phyloP scores from a whole-genome alignment of 2,113 vertebrate genomes.

The Melanocharis versteri region DNA sequence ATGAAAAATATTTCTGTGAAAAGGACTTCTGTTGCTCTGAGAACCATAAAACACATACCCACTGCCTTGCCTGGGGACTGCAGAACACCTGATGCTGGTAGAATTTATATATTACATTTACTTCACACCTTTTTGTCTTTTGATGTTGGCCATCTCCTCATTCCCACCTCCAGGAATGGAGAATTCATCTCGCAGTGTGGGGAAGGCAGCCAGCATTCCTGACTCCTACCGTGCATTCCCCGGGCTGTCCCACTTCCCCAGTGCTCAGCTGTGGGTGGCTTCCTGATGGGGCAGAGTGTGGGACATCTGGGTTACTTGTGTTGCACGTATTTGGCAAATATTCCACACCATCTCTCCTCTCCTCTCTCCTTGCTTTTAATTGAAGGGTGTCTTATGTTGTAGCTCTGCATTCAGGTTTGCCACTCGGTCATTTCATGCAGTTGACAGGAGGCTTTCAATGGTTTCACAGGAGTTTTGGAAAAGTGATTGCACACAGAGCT shows the following conservation, averaged over 20 bases:
- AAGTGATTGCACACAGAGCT: not conserved
- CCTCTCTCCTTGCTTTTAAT: not conserved
- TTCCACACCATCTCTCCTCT: not conserved
- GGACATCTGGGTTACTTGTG: not conserved
- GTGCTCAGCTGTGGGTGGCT: not conserved
- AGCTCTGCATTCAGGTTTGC: not conserved
- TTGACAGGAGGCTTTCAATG: conserved; percentile 7
- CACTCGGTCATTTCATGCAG: not conserved
- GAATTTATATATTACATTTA: not conserved
- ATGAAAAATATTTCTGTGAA: not conserved
- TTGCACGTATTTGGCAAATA: not conserved
- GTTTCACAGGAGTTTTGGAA: not conserved
- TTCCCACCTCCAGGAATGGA: not conserved
- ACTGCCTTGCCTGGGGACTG: not conserved
- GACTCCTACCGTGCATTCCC: conserved; percentile 2
- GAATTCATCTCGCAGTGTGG: not conserved
- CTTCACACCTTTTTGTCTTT: not conserved
- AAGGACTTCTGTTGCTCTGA: not conserved
- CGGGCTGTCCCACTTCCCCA: not conserved
- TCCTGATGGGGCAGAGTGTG: not conserved
- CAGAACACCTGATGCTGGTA: not conserved
- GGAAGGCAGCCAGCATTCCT: conserved; percentile 34
- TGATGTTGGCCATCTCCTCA: not conserved
- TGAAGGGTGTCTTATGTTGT: not conserved
- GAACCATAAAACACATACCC: not conserved